Conservation (phyloP, 2,797 vertebrate species). For the Siniperca scherzeri region DNA sequence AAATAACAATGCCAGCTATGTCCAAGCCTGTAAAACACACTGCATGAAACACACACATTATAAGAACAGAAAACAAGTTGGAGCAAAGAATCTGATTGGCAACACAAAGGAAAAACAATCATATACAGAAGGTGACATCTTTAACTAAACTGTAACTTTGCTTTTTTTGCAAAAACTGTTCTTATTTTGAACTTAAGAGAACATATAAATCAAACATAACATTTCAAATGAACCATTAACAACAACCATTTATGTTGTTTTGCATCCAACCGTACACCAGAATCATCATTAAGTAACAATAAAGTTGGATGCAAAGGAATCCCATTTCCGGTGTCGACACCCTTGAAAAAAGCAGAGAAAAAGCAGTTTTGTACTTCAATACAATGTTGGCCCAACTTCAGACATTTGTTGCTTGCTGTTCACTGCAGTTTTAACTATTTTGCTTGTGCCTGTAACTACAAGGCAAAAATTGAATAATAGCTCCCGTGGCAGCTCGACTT, state of each 20-base stretch:
- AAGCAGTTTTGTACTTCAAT: no score
- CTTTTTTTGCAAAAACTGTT: not conserved
- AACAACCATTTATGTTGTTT: not conserved
- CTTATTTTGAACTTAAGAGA: not conserved
- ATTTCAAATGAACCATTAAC: not conserved
- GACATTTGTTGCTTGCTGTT: no score
- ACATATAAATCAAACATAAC: not conserved
- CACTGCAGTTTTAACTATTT: no score
- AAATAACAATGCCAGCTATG: not conserved
- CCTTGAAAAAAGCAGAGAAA: no score
- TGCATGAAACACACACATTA: constrained; percentile 9
- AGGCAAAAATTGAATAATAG: no score
- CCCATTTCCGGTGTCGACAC: no score
- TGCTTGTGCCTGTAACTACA: no score
- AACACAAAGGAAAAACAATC: not conserved
- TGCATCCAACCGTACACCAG: no score
- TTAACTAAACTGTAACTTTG: not conserved
- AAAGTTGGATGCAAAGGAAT: not conserved
- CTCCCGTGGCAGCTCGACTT: no score
- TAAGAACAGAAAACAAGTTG: not conserved
- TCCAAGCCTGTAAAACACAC: constrained; percentile 8
- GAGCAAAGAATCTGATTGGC: not conserved
- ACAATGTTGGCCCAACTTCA: no score
- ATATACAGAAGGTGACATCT: not conserved
- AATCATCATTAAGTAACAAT: no score